phyloP scores from a whole-genome alignment of 2,113 vertebrate genomes.

The Orthonyx spaldingii region DNA sequence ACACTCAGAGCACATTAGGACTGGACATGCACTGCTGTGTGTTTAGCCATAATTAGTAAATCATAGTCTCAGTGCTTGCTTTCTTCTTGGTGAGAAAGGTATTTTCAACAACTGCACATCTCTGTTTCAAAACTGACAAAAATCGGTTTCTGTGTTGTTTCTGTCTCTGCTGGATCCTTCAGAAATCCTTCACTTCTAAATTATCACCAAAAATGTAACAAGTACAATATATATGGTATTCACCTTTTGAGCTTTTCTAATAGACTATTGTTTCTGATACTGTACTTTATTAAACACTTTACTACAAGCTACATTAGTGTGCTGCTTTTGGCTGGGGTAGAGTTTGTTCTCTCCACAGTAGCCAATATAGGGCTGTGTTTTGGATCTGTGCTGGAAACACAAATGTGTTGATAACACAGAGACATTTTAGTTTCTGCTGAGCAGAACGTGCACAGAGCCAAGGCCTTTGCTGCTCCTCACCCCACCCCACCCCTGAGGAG shows the following conservation, averaged over 20 bases:
- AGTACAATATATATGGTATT: background rate
- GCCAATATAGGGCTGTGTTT: background rate
- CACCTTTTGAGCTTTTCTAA: conserved; percentile 56
- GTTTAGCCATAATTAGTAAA: background rate
- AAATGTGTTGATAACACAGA: background rate
- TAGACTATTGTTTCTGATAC: conserved; percentile 57
- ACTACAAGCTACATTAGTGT: conserved; percentile 49
- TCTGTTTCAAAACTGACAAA: background rate
- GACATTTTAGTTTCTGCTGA: accelerated
- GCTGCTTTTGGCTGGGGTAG: background rate
- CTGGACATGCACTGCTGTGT: background rate
- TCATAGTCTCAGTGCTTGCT: background rate
- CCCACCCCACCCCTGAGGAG: background rate
- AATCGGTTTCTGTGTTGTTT: background rate
- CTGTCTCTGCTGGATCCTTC: background rate
- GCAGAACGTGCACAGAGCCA: background rate
- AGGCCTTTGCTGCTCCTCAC: background rate
- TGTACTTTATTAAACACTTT: conserved; percentile 72
- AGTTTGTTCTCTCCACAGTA: background rate
- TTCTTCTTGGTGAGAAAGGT: background rate
- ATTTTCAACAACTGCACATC: background rate
- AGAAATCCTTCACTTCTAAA: background rate
- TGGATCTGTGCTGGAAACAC: background rate
- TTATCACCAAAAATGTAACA: conserved; percentile 18
- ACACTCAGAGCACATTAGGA: background rate